phyloP scores from a whole-genome alignment of 1,140 invertebrate genomes.

The Dinothrombium tinctorium region DNA sequence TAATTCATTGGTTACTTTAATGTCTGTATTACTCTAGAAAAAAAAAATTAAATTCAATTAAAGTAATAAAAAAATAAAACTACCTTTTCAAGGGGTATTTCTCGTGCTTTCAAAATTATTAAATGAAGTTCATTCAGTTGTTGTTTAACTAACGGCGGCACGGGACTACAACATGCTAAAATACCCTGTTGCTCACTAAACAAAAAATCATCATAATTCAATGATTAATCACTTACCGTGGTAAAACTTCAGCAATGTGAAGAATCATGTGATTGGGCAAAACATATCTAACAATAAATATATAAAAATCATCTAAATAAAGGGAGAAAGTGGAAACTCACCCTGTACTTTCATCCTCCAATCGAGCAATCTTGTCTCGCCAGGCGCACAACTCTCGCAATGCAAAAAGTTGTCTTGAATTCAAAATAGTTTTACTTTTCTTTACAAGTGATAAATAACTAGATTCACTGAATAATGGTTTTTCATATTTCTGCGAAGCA shows the following conservation, averaged over 20 bases:
- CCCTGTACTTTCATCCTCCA: slow-evolving; percentile 68
- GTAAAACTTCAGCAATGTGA: slow-evolving; percentile 50
- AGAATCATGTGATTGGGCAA: slow-evolving; percentile 5
- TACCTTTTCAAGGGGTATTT: slow-evolving; percentile 41
- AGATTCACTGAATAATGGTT: slow-evolving; percentile 43
- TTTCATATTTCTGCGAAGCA: slow-evolving; percentile 42
- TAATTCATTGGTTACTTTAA: no score
- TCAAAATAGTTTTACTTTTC: slow-evolving; percentile 53
- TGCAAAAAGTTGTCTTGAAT: slow-evolving; percentile 58
- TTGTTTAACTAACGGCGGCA: slow-evolving; percentile 58
- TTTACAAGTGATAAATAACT: slow-evolving; percentile 47
- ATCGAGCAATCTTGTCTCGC: slow-evolving; percentile 58
- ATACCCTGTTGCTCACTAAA: slow-evolving; percentile 68
- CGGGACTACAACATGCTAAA: slow-evolving; percentile 72
- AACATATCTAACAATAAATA: slow-evolving; percentile 4
- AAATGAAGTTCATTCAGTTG: slow-evolving; percentile 48
- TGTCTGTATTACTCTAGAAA: no score
- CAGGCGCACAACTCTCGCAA: slow-evolving; percentile 58
- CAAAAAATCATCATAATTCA: slow-evolving; percentile 2
- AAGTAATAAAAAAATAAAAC: no score
- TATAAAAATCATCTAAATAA: neutral
- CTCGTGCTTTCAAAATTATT: slow-evolving; percentile 45
- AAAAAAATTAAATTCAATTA: no score
- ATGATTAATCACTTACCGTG: slow-evolving; percentile 21
- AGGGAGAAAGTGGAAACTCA: slow-evolving; percentile 20